phyloP scores from a whole-genome alignment of 1,140 invertebrate species.

The Ganaspis sp. region DNA sequence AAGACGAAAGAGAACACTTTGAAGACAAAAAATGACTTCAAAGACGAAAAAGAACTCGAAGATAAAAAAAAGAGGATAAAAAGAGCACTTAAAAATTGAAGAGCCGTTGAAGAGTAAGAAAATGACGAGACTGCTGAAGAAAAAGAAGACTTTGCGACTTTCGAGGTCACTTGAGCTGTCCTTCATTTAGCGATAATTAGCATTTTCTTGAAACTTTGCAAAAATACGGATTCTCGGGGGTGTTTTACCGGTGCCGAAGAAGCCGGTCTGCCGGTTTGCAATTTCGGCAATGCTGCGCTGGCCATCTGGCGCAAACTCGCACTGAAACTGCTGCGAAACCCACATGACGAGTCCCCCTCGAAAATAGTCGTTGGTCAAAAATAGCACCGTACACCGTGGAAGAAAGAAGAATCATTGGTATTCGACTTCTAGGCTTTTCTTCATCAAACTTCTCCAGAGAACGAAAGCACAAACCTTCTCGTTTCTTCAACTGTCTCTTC shows the following conservation, averaged over 20 bases:
- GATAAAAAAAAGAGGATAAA: too few relatives aligned
- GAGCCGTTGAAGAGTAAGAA: too few relatives aligned
- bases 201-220: not conserved
- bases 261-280: conserved; percentile 31
- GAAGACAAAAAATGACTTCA: too few relatives aligned
- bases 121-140: too few relatives aligned
- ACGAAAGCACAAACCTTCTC: not conserved
- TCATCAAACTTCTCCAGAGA: conserved; percentile 44
- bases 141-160: too few relatives aligned
- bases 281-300: conserved; percentile 58
- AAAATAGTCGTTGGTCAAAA: conserved; percentile 74
- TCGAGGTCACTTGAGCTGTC: too few relatives aligned
- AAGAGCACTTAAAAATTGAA: too few relatives aligned
- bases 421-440: conserved; percentile 19
- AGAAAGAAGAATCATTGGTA: conserved; percentile 62
- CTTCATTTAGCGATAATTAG: not conserved
- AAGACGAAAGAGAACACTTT: too few relatives aligned
- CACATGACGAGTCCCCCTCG: conserved; percentile 71
- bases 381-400: conserved; percentile 68
- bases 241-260: conserved; percentile 31
- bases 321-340: conserved; percentile 69
- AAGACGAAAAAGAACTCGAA: too few relatives aligned
- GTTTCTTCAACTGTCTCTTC: too few relatives aligned
- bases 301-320: conserved; percentile 68
- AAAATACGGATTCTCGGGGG: not conserved